These are phyloP conservation scores for Neocrepidodera transversa DNA, from an alignment of 2,888 invertebrate species.

Conservation along the genomic window DNA sequence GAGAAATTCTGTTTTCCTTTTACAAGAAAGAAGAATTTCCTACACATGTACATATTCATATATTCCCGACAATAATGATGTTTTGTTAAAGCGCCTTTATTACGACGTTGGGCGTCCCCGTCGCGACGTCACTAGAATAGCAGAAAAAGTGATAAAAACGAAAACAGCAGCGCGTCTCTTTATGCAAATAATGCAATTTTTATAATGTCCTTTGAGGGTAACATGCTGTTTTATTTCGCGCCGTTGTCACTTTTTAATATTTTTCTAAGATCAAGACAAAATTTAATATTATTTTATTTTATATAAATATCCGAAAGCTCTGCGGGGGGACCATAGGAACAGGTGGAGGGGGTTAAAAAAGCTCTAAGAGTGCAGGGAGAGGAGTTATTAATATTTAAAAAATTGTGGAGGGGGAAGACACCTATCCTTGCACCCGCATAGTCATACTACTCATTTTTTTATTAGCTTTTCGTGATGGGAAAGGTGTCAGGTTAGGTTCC, in stretches of 20 bases:
- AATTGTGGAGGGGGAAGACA: too few species aligned
- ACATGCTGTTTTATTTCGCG: slow-evolving; percentile 6
- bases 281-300: too few species aligned
- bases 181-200: slow-evolving; percentile 32
- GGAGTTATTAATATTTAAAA: too few species aligned
- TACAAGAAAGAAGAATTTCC: background rate
- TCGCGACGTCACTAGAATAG: slow-evolving; percentile 10
- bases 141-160: slow-evolving; percentile 25
- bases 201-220: slow-evolving; percentile 14
- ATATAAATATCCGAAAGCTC: too few species aligned
- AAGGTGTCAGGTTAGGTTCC: too few species aligned
- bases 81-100: slow-evolving; percentile 14
- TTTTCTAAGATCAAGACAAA: too few species aligned
- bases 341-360: too few species aligned
- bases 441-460: too few species aligned
- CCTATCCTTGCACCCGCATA: too few species aligned
- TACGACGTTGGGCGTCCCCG: background rate
- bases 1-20: background rate
- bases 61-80: slow-evolving; percentile 10
- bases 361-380: too few species aligned
- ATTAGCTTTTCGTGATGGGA: too few species aligned
- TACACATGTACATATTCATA: background rate
- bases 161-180: slow-evolving; percentile 11
- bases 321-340: too few species aligned
- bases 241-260: background rate